These are phyloP conservation scores for Bufotes viridis DNA, from an alignment of 2,797 vertebrate genomes.

Conservation along the genomic window DNA sequence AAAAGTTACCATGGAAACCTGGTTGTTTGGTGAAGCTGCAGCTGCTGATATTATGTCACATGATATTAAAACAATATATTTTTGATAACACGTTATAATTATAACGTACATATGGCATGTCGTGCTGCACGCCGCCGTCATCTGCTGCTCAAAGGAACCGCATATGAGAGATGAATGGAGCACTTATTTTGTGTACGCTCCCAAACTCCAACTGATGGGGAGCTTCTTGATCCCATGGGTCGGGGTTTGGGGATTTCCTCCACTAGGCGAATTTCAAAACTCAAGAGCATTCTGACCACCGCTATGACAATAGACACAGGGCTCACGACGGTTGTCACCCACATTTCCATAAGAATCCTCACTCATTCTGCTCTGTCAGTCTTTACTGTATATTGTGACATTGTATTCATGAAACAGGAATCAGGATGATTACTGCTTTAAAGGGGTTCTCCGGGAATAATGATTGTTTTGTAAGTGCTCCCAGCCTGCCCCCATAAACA, in stretches of 20 bases:
- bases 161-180: not conserved
- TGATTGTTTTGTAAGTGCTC: too few relatives aligned
- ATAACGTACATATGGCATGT: not conserved
- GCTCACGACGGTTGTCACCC: too few relatives aligned
- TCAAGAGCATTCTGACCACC: not conserved
- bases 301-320: too few relatives aligned
- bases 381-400: too few relatives aligned
- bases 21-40: not conserved
- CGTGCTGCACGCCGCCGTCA: not conserved
- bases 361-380: too few relatives aligned
- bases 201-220: not conserved
- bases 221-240: not conserved
- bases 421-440: too few relatives aligned
- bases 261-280: not conserved
- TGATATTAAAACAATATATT: constrained; percentile 35
- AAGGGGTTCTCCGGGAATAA: too few relatives aligned
- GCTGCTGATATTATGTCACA: constrained; percentile 13
- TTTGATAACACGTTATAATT: not conserved
- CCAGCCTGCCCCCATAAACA: too few relatives aligned
- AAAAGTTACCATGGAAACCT: constrained; percentile 40
- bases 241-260: not conserved
- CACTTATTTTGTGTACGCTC: not conserved
- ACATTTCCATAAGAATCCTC: too few relatives aligned
- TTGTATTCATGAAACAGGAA: too few relatives aligned
- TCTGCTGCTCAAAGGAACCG: not conserved